Base-by-base conservation (phyloP, 2,888 invertebrate genomes). In the Harpalus rubripes region DNA sequence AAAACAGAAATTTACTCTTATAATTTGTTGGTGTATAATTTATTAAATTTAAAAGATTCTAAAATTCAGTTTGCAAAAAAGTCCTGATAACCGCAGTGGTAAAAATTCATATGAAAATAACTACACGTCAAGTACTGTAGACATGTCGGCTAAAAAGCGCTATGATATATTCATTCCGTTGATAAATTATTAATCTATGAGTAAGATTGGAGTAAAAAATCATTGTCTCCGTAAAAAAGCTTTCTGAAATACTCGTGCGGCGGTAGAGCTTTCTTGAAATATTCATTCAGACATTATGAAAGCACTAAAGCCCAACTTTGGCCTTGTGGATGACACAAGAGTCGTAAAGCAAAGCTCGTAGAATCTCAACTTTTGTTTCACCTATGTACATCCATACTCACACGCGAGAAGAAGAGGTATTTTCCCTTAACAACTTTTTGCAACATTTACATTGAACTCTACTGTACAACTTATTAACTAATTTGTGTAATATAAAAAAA, bases 241-340 rank as follows among this genome's bases (percentile, higher is more conserved):
- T 74, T 74, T 74, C 72, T 44, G 72, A 74, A 44, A 44, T 44
- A 44, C 44, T 4, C 16, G 10, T 26, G 65, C 41, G 8, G 44
- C 26, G 32, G 72, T 74, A 74, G 44, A 10, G 18, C 12, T 26
- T 32, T 32, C 44, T 41, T 74, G n/a, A 74, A 74, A 74, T 74
- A 74, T 74, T 74, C 72, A 74, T 74, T 44, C 26, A 44, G 72
- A 44, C 72, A 74, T 74, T 74, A 74, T 74, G 72, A 41, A 44
- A 74, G 72, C 72, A 74, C 72, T 74, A 74, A 74, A 74, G 72
- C 72, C 72, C 72, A 74, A 74, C 72, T 74, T 74, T 74, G 72
- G 72, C 18, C 72, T 74, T 74, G 72, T 44, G 22, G 63, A 74
- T 74, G 72, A 74, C 72, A 74, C 72, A 74, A 26, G n/a, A 74